Percentiles rank a stretch among this genome's conserved stretches.
phyloP scores from a whole-genome alignment of 2,888 invertebrate genomes.

The Acheta domesticus region DNA sequence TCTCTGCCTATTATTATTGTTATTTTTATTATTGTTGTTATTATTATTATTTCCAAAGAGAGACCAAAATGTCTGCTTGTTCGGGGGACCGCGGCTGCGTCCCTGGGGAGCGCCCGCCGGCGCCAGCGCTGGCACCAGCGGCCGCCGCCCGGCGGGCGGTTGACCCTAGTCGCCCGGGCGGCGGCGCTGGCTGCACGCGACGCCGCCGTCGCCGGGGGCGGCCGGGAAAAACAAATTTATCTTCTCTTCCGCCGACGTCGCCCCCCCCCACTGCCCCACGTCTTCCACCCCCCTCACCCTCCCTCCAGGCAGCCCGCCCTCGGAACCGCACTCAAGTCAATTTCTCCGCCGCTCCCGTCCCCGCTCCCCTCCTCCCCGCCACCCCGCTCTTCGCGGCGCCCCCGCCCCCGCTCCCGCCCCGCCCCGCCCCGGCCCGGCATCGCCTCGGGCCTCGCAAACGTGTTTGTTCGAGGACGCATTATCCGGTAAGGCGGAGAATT shows the following conservation, averaged over 20 bases:
- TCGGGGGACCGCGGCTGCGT: neutral
- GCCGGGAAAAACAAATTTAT: slow-evolving; percentile 21
- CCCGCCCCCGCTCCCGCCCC: neutral
- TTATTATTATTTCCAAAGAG: too few relatives aligned
- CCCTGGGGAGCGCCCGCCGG: neutral
- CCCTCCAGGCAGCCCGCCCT: neutral
- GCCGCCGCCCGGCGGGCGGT: too few relatives aligned
- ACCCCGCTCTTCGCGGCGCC: too few relatives aligned
- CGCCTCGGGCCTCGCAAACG: neutral
- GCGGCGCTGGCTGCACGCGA: too few relatives aligned
- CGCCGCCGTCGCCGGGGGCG: neutral
- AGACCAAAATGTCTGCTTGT: neutral
- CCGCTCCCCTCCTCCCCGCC: neutral
- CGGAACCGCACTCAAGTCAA: slow-evolving; percentile 24
- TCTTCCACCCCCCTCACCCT: neutral
- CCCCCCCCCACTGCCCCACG: neutral
- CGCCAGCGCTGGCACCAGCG: too few relatives aligned
- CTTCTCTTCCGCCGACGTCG: slow-evolving; percentile 21
- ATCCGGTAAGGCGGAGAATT: slow-evolving; percentile 18
- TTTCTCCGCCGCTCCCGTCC: neutral
- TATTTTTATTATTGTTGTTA: too few relatives aligned
- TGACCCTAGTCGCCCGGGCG: too few relatives aligned
- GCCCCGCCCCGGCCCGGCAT: slow-evolving; percentile 19
- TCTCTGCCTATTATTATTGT: too few relatives aligned
- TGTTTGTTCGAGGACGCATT: neutral